Conservation (phyloP, 2,888 invertebrate genomes). For the Mythimna albipuncta region DNA sequence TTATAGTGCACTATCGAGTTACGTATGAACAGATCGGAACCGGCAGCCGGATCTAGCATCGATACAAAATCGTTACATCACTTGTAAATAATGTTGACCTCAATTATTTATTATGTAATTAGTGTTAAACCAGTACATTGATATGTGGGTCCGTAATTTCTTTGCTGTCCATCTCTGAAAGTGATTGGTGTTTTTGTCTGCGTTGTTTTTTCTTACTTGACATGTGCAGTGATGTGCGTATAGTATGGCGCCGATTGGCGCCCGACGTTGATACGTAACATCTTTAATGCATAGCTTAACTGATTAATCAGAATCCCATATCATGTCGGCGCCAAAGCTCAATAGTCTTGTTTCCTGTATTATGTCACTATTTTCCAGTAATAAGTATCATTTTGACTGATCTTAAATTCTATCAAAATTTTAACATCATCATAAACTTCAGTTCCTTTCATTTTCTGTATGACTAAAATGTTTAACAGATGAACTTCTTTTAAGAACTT, state of each 20-base stretch:
- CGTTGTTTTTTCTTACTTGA: conserved; percentile 11
- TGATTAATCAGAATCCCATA: neutral
- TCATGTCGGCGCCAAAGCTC: neutral
- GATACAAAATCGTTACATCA: conserved; percentile 72
- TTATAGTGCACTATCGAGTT: conserved; percentile 59
- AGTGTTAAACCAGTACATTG: conserved; percentile 65
- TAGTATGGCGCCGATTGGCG: neutral
- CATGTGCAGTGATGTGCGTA: conserved; percentile 2
- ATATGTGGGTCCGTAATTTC: conserved; percentile 56
- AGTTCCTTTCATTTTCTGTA: neutral
- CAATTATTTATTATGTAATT: conserved; percentile 73
- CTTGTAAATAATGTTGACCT: conserved; percentile 73
- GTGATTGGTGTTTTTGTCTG: conserved; percentile 45
- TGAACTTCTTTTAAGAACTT: neutral
- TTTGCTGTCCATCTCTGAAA: conserved; percentile 45
- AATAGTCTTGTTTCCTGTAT: neutral
- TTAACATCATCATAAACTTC: neutral
- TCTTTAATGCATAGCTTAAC: conserved; percentile 1
- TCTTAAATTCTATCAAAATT: neutral
- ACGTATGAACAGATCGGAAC: conserved; percentile 73
- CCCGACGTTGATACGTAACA: conserved; percentile 16
- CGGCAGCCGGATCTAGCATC: conserved; percentile 77
- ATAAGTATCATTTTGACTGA: neutral
- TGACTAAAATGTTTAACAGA: neutral
- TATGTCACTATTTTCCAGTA: neutral